phyloP scores from a whole-genome alignment of 2,888 invertebrate genomes.

The Sturmia bella region DNA sequence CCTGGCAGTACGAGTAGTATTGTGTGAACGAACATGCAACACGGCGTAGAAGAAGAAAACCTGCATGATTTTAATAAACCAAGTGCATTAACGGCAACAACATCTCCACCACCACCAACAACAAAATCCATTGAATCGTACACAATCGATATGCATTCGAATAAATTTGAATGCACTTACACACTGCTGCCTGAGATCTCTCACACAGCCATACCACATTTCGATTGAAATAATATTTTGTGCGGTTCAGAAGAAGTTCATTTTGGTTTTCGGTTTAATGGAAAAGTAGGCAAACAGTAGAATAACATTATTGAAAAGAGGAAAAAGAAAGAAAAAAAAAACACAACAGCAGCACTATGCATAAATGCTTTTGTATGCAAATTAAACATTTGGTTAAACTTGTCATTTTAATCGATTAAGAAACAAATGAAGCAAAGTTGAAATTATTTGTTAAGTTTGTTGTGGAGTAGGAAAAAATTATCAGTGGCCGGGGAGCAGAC shows the following conservation, averaged over 20 bases:
- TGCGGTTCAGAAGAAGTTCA: slow-evolving; percentile 29
- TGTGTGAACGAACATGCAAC: slow-evolving; percentile 47
- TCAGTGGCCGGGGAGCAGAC: too few species aligned
- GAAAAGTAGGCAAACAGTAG: slow-evolving; percentile 27
- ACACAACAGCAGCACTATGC: not conserved
- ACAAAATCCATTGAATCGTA: slow-evolving; percentile 28
- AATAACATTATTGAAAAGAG: slow-evolving; percentile 11
- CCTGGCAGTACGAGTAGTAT: slow-evolving; percentile 17
- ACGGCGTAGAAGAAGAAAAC: slow-evolving; percentile 18
- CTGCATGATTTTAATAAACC: slow-evolving; percentile 63
- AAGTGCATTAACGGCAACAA: slow-evolving; percentile 54
- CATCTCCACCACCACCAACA: slow-evolving; percentile 7
- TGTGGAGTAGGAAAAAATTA: not conserved
- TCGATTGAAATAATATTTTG: slow-evolving; percentile 2
- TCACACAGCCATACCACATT: not conserved
- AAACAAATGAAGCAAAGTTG: slow-evolving; percentile 44
- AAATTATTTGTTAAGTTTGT: not conserved
- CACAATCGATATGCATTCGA: slow-evolving; percentile 35
- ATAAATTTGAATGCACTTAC: slow-evolving; percentile 36
- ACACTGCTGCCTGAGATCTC: not conserved
- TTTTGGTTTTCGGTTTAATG: slow-evolving; percentile 16
- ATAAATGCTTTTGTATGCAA: slow-evolving; percentile 57
- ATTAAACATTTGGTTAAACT: slow-evolving; percentile 61
- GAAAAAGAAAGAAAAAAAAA: not conserved
- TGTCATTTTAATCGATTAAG: slow-evolving; percentile 56